Evolutionary conservation across 2,888 invertebrate species (phyloP).

Genomic region (Agonum fuliginosum): DNA sequence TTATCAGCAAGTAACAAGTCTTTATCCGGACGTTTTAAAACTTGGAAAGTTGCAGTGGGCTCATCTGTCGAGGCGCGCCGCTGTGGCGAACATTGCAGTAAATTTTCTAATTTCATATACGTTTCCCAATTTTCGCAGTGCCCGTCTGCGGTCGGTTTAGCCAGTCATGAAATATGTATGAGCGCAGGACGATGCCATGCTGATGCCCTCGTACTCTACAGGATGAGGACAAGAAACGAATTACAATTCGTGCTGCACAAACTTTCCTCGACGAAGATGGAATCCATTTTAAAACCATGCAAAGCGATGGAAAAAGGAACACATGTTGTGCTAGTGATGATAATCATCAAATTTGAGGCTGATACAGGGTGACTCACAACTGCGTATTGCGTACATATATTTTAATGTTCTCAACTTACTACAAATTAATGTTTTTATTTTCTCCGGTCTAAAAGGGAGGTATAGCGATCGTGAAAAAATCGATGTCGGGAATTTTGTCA

Average conservation of each 20-base stretch:
- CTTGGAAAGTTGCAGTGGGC: background rate
- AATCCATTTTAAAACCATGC: constrained; percentile 49
- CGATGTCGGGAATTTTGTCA: no score
- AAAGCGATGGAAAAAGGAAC: background rate
- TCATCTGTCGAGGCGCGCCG: background rate
- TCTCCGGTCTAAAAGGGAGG: no score
- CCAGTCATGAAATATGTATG: constrained; percentile 55
- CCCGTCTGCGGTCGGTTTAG: constrained; percentile 51
- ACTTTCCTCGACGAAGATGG: constrained; percentile 27
- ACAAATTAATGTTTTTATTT: no score
- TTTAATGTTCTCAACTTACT: no score
- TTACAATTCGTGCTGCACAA: constrained; percentile 54
- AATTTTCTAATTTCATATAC: constrained; percentile 55
- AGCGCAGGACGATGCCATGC: constrained; percentile 12
- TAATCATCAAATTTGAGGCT: constrained; percentile 7
- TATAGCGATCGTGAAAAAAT: no score
- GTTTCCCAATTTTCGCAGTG: constrained; percentile 40
- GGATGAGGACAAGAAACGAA: background rate
- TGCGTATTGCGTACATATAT: no score
- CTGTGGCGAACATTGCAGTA: constrained; percentile 24
- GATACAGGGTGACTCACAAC: no score
- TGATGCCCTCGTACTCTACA: constrained; percentile 2
- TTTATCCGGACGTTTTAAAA: background rate
- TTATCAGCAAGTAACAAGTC: constrained; percentile 7
- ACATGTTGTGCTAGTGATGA: no score